phyloP scores from a whole-genome alignment of 2,888 invertebrate genomes.

The Drosophila koepferae region DNA sequence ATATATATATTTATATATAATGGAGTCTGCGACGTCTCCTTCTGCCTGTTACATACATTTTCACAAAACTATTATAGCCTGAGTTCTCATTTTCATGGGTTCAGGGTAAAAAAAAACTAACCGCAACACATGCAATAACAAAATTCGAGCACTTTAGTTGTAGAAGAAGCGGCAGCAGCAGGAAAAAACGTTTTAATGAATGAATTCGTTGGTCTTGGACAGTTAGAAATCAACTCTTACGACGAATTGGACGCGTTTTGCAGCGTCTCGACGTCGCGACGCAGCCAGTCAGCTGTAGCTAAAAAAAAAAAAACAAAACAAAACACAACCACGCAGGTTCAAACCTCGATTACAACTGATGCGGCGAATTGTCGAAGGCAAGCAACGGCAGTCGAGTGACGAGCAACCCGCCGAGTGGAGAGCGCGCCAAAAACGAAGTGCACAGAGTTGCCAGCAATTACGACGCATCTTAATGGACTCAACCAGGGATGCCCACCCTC shows the following conservation, averaged over 20 bases:
- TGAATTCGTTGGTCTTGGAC: conserved; percentile 9
- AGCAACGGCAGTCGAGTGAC: conserved; percentile 10
- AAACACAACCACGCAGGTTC: conserved; percentile 57
- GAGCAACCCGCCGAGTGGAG: conserved; percentile 29
- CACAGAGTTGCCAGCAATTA: conserved; percentile 44
- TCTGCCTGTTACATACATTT: no score
- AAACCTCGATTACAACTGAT: conserved; percentile 70
- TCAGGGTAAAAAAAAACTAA: background rate
- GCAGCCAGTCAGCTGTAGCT: conserved; percentile 9
- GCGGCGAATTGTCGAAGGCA: conserved; percentile 60
- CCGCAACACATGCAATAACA: conserved; percentile 13
- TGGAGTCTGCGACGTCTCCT: no score
- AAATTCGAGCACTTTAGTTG: background rate
- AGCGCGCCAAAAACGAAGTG: conserved; percentile 60
- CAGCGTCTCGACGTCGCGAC: conserved; percentile 13
- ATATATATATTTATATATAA: no score
- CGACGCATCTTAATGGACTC: conserved; percentile 19
- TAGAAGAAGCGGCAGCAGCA: background rate
- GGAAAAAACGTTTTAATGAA: conserved; percentile 11
- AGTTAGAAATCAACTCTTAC: conserved; percentile 15
- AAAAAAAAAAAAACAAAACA: background rate
- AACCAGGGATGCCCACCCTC: no score
- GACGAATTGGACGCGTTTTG: conserved; percentile 24
- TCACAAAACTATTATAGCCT: no score
- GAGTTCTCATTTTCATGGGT: no score